Evolutionary conservation across 35 echinoderm and acorn worm genomes (phyloP).

Genomic region (Diadema setosum): DNA sequence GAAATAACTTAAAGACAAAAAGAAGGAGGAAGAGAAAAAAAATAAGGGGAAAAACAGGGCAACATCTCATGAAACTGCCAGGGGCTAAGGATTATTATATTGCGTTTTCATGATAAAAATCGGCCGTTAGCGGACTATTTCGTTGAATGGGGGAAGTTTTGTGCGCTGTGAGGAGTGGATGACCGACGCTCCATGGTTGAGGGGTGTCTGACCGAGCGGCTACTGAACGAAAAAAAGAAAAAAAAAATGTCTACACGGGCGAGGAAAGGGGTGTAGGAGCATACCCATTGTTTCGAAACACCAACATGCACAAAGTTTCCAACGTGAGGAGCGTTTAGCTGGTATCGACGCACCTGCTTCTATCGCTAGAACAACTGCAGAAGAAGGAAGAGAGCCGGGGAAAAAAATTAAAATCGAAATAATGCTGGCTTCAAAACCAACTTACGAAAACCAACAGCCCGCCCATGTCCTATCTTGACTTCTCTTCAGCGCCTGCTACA

Average conservation of each 20-base stretch:
- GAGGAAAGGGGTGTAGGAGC: neutral
- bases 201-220: neutral
- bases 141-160: neutral
- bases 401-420: too few species aligned
- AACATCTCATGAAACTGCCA: neutral
- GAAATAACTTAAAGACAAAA: too few species aligned
- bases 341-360: neutral
- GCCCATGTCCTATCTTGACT: too few species aligned
- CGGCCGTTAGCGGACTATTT: neutral
- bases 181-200: neutral
- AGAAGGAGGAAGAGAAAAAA: neutral
- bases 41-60: neutral
- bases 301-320: neutral
- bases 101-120: slow-evolving; percentile 15
- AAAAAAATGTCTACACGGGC: neutral
- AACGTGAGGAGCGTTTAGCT: neutral
- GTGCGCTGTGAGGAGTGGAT: neutral
- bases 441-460: too few species aligned
- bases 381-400: too few species aligned
- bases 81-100: slow-evolving; percentile 11
- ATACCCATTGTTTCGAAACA: neutral
- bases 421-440: too few species aligned
- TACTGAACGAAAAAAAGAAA: neutral
- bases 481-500: too few species aligned
- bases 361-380: too few species aligned